These are phyloP conservation scores for Brachyrhaphis roseni DNA, from an alignment of 2,797 vertebrate species.

Conservation along the genomic window DNA sequence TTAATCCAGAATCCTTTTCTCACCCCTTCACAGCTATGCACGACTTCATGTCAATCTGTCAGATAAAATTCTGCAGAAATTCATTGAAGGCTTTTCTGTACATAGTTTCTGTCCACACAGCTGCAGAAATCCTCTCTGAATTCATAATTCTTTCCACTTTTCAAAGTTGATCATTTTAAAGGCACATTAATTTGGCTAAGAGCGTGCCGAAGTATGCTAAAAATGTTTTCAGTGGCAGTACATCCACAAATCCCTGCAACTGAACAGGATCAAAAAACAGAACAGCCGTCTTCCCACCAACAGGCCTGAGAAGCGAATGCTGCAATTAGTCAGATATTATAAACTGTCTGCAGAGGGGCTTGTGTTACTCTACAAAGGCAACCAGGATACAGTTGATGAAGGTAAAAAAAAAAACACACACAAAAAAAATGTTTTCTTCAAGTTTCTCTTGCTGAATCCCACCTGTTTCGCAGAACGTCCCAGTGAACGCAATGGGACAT, in stretches of 20 bases:
- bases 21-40: background rate
- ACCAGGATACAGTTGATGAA: background rate
- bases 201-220: background rate
- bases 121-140: background rate
- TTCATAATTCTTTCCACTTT: constrained; percentile 2
- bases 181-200: constrained; percentile 10
- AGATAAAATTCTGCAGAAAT: background rate
- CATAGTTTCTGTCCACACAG: background rate
- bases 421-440: background rate
- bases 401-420: background rate
- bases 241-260: background rate
- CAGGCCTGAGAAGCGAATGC: background rate
- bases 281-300: background rate
- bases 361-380: background rate
- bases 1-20: background rate
- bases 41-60: background rate
- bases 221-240: constrained; percentile 17
- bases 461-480: constrained; percentile 92
- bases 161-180: constrained; percentile 16
- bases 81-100: background rate
- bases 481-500: constrained; percentile 84
- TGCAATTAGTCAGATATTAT: background rate
- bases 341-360: background rate
- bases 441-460: constrained; percentile 3
- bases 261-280: background rate